phyloP scores from a whole-genome alignment of 2,113 vertebrate genomes.

The Pungitius pungitius region DNA sequence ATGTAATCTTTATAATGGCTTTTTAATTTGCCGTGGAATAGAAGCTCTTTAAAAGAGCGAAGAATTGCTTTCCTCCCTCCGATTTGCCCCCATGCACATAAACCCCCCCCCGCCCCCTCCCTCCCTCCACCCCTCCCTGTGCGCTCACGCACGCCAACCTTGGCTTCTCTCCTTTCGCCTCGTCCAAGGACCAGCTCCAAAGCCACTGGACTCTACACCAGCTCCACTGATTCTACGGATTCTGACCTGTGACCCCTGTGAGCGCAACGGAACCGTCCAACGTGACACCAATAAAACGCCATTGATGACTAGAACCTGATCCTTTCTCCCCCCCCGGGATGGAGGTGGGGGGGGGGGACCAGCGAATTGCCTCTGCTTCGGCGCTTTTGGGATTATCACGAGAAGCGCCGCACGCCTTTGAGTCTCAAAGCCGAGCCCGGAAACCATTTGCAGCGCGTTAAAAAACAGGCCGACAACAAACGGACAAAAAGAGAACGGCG shows the following conservation, averaged over 20 bases:
- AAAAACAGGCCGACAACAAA: constrained; percentile 71
- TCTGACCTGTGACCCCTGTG: constrained; percentile 52
- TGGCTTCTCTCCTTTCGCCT: constrained; percentile 25
- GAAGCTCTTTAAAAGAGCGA: constrained; percentile 73
- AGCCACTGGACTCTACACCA: constrained; percentile 38
- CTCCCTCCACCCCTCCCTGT: constrained; percentile 1
- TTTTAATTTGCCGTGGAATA: constrained; percentile 83
- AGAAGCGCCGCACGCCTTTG: constrained; percentile 70
- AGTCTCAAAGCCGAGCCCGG: constrained; percentile 65
- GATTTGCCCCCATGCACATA: constrained; percentile 49
- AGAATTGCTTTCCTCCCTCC: constrained; percentile 67
- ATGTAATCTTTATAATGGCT: constrained; percentile 82
- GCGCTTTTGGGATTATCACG: constrained; percentile 75
- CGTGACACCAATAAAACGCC: constrained; percentile 63
- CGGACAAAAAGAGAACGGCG: constrained; percentile 45
- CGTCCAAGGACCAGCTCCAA: constrained; percentile 33
- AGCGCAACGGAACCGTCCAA: constrained; percentile 40
- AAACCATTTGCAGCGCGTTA: constrained; percentile 69
- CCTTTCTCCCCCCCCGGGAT: constrained; percentile 26
- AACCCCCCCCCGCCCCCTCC: constrained; percentile 8
- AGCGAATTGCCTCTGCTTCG: constrained; percentile 70
- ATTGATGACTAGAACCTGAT: constrained; percentile 69
- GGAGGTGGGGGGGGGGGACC: constrained; percentile 8
- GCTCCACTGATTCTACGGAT: constrained; percentile 64
- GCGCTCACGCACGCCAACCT: constrained; percentile 48